Evolutionary conservation across 2,888 invertebrate genomes (phyloP), one percentile per base, ranked within the genome.

Genomic region (Thumatha senex): DNA sequence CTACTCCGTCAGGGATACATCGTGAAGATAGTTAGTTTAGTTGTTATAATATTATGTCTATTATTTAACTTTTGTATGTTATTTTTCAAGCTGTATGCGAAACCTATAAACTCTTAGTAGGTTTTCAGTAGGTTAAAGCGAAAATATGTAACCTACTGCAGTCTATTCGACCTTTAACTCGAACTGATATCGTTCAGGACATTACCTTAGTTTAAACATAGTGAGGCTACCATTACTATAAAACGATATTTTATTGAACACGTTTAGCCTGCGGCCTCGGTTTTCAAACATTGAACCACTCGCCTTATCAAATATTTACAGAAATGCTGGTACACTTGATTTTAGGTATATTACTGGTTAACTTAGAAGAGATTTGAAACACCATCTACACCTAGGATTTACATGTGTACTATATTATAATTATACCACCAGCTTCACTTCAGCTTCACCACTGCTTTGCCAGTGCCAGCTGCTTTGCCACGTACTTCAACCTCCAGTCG

Each of bases 241-340:
- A 44, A 30, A 7, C 18, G 30, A 39, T 40, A 44, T 24, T 39
- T 35, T 34, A 31, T 40, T 15, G 34, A 40, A 44, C 15, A 36
- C 35, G 12, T 50, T 50, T 36, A 35, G 18, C 31, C 30, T 12
- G 35, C 30, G 45, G 49, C 40, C 49, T 35, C 35, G 35, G 44
- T 30, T 33, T 40, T 39, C 43, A 33, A 48, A 33, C 39, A 48
- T 43, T 33, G 39, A 5, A 24, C 18, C 24, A 40, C 44, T 44
- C 14, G 39, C 34, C 7, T 43, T 44, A 49, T 49, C 44, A 44
- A 44, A 44, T 44, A 49, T 43, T 43, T 33, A 39, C 48, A 43
- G 24, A 48, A 42, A 39, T 43, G 33, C 33, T 38, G 33, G 10
- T 24, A 24, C 12, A n/a, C 29, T 48, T 24, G 39, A 39, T 24